phyloP scores from a whole-genome alignment of 2,888 invertebrate genomes.

The Tuta absoluta region DNA sequence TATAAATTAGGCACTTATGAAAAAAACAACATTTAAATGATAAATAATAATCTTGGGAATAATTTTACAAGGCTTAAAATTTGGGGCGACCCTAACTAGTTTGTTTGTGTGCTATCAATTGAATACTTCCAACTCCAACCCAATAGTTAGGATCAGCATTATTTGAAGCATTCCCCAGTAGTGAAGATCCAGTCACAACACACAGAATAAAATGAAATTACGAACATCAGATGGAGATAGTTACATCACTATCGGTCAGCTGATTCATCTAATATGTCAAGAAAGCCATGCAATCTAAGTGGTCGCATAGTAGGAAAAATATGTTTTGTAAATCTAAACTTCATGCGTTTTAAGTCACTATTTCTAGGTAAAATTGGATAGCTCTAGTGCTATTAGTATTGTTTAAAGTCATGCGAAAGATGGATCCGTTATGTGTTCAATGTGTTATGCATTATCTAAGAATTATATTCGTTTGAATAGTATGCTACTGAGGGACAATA shows the following conservation, averaged over 20 bases:
- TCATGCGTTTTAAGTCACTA: slow-evolving; percentile 15
- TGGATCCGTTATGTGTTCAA: background rate
- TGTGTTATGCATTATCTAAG: background rate
- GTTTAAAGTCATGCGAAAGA: slow-evolving; percentile 1
- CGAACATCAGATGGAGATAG: background rate
- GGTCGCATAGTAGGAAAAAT: background rate
- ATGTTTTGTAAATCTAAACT: slow-evolving; percentile 1
- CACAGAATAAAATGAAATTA: background rate
- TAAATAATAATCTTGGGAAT: no score
- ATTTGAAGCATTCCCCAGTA: background rate
- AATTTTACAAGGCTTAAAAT: no score
- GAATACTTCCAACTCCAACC: background rate
- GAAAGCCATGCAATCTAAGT: slow-evolving; percentile 14
- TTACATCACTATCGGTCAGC: background rate
- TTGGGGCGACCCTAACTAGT: no score
- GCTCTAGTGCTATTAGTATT: background rate
- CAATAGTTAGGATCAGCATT: slow-evolving; percentile 4
- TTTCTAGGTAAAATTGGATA: background rate
- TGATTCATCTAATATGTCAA: background rate
- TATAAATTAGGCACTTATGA: slow-evolving; percentile 17
- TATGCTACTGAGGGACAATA: no score
- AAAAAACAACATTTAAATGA: slow-evolving; percentile 7
- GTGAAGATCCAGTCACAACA: background rate
- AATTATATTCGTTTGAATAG: no score
- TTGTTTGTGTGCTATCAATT: background rate